Percentiles rank a stretch among this genome's conserved stretches.
Conservation (phyloP, 2,113 vertebrate species). For the Aldabrachelys gigantea region DNA sequence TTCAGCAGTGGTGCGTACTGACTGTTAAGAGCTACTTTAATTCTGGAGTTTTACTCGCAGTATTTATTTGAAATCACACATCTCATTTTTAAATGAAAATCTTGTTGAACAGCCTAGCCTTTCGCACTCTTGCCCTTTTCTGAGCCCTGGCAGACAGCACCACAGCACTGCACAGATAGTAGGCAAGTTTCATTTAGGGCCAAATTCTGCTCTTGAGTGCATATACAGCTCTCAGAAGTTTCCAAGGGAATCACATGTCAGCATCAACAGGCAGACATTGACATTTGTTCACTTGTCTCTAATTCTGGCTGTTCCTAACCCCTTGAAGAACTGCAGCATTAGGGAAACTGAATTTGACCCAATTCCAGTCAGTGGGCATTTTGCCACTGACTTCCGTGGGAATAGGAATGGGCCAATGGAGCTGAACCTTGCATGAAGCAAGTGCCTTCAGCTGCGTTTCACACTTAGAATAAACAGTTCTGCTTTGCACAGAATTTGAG, state of each 20-base stretch:
- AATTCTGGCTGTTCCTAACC: not conserved
- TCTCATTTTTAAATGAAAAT: not conserved
- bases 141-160: not conserved
- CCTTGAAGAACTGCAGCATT: not conserved
- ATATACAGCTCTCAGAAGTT: not conserved
- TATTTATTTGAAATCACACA: not conserved
- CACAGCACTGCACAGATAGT: not conserved
- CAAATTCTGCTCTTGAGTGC: not conserved
- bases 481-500: not conserved
- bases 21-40: not conserved
- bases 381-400: not conserved
- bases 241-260: not conserved
- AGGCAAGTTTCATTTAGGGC: not conserved
- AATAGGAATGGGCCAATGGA: not conserved
- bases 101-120: not conserved
- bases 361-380: not conserved
- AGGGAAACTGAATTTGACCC: accelerated
- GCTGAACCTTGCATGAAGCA: not conserved
- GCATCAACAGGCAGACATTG: not conserved
- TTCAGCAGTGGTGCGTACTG: not conserved
- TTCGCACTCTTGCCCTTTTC: not conserved
- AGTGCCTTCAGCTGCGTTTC: not conserved
- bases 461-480: not conserved
- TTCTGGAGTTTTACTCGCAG: not conserved
- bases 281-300: not conserved